phyloP scores from a whole-genome alignment of 2,888 invertebrate species.

The Drosophila nr. perissopoda region DNA sequence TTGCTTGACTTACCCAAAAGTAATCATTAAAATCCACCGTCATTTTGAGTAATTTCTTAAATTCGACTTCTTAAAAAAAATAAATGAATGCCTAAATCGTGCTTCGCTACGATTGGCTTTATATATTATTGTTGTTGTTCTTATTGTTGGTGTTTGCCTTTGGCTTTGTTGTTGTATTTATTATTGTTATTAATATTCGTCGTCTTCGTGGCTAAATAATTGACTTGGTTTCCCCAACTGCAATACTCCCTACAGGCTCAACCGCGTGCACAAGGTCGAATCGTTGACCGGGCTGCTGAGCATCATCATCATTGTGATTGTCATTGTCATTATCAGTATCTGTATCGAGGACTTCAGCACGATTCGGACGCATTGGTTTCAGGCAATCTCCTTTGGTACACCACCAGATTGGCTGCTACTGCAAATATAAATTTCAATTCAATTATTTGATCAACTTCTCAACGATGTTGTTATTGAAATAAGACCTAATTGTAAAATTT shows the following conservation, averaged over 20 bases:
- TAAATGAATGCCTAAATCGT: conserved; percentile 12
- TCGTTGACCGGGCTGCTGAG: conserved; percentile 43
- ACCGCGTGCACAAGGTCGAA: conserved; percentile 41
- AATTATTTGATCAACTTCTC: neutral
- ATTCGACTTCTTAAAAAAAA: conserved; percentile 33
- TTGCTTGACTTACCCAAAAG: conserved; percentile 83
- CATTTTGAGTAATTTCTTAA: conserved; percentile 76
- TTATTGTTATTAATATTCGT: conserved; percentile 14
- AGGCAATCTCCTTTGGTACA: neutral
- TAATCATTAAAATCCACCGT: conserved; percentile 85
- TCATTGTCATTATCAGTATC: conserved; percentile 52
- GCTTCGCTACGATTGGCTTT: conserved; percentile 28
- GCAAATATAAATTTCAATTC: conserved; percentile 25
- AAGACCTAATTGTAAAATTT: neutral
- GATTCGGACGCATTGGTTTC: conserved; percentile 56
- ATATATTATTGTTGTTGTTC: conserved; percentile 4
- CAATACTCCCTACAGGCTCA: conserved; percentile 28
- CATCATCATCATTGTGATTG: conserved; percentile 36
- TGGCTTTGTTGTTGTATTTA: conserved; percentile 29
- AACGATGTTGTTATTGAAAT: neutral
- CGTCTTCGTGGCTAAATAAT: conserved; percentile 56
- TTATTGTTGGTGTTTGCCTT: conserved; percentile 25
- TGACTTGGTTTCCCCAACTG: conserved; percentile 55
- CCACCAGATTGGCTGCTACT: conserved; percentile 24
- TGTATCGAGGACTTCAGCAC: conserved; percentile 28